A percentile compares a stretch with the other conserved stretches of the same genome.
These are phyloP conservation scores for Zoanthus solanderi DNA, from an alignment of 92 coral and sea anemone species.

Conservation along the genomic window DNA sequence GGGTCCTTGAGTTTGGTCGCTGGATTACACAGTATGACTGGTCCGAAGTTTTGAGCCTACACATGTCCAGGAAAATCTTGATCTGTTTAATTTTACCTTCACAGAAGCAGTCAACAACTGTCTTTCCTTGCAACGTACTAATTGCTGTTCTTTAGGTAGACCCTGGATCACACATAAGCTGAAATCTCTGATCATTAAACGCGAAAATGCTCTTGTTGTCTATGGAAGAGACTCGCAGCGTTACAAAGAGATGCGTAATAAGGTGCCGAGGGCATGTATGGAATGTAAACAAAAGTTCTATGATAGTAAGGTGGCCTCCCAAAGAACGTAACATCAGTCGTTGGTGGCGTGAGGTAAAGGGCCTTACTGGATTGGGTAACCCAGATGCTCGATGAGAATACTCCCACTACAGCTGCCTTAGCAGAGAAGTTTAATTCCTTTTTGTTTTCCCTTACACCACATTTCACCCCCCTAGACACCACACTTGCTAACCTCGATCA, in stretches of 20 bases:
- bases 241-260: slow-evolving; percentile 29
- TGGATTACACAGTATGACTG: slow-evolving; percentile 55
- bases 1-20: slow-evolving; percentile 44
- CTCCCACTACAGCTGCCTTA: too few species aligned
- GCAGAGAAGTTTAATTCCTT: too few species aligned
- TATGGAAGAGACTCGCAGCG: neutral
- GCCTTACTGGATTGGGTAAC: neutral
- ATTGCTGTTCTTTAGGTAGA: neutral
- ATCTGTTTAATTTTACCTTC: slow-evolving; percentile 4
- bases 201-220: slow-evolving; percentile 25
- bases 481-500: too few species aligned
- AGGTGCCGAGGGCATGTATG: neutral
- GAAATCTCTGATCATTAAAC: neutral
- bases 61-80: slow-evolving; percentile 12
- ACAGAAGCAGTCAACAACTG: neutral
- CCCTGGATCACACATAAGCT: neutral
- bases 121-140: neutral
- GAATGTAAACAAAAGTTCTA: neutral
- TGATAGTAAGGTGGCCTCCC: neutral
- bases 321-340: slow-evolving; percentile 34
- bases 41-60: slow-evolving; percentile 29
- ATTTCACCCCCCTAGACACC: too few species aligned
- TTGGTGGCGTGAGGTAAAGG: slow-evolving; percentile 40
- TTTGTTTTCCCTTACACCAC: too few species aligned
- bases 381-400: too few species aligned